Evolutionary conservation across 2,888 invertebrate genomes (phyloP).

Genomic region (Brachylomia viminalis): DNA sequence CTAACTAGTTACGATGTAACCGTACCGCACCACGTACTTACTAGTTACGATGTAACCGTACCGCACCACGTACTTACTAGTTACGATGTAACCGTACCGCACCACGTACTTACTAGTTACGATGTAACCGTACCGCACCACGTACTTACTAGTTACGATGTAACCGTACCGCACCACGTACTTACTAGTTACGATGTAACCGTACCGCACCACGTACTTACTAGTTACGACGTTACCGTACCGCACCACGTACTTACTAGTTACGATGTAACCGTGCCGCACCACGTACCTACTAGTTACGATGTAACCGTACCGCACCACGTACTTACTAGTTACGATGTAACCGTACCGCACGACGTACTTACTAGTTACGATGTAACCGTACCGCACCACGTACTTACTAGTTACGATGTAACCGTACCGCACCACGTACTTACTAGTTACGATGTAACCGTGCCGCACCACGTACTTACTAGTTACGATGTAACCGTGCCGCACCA

Average conservation of each 20-base stretch:
- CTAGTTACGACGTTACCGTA: slow-evolving; percentile 21
- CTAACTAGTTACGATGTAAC: slow-evolving; percentile 25
- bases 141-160: slow-evolving; percentile 32
- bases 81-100: slow-evolving; percentile 15
- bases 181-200: slow-evolving; percentile 5
- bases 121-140: background rate
- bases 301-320: background rate
- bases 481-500: background rate
- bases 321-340: slow-evolving; percentile 3
- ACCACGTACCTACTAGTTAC: slow-evolving; percentile 30
- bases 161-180: background rate
- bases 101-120: slow-evolving; percentile 4
- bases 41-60: background rate
- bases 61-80: slow-evolving; percentile 15
- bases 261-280: background rate
- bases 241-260: background rate
- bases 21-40: background rate
- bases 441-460: slow-evolving; percentile 13
- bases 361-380: slow-evolving; percentile 25
- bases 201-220: slow-evolving; percentile 5
- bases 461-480: slow-evolving; percentile 4
- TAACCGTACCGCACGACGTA: slow-evolving; percentile 3
- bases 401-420: background rate
- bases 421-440: slow-evolving; percentile 15
- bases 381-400: background rate